Base-by-base conservation (phyloP, 2,888 invertebrate species). In the Epicampocera succincta region DNA sequence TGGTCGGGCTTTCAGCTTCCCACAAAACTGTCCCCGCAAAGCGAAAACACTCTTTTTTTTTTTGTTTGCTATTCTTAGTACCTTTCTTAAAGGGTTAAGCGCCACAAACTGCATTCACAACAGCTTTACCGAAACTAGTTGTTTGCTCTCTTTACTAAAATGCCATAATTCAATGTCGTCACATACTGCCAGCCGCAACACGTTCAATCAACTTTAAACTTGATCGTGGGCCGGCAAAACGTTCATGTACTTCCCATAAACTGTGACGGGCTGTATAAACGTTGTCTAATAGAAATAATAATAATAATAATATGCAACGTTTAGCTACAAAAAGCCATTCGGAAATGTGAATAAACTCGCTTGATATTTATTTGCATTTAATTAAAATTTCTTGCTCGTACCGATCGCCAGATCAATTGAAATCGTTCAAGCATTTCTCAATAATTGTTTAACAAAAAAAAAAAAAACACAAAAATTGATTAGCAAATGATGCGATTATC, bases 201-300 rank as follows among this genome's bases (percentile, higher is more conserved):
- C 46, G 46, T 46, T 46, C 46, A 46, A 46, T 46, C 15, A 46
- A 46, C 46, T 46, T 46, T 15, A 46, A 54, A 54, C 33, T 54
- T 54, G 54, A 1, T 17, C 54, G 33, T 40, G 40, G 40, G 54
- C n/a, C n/a, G n/a, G 54, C 54, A 33, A 15, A 15, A n/a, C 11
- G 15, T 9, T 29, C 21, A 33, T n/a, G 15, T 54, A 15, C 33
- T 54, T 54, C 29, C 15, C 29, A 15, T 15, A 29, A 8, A 25
- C 2, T 29, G 2, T 19, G n/a, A 0, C 54, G 15, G 21, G 50
- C 25, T 29, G 9, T n/a, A n/a, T 29, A 2, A 33, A 33, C 33
- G 2, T 25, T 33, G 33, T 13, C 6, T 15, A 12, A 33, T 15
- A 54, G 54, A 54, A 17, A 33, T 54, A n/a, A n/a, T 13, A 8